Evolutionary conservation across 2,888 invertebrate species (phyloP), one percentile per base, ranked within the genome.

Genomic region (Eretmocerus hayati): DNA sequence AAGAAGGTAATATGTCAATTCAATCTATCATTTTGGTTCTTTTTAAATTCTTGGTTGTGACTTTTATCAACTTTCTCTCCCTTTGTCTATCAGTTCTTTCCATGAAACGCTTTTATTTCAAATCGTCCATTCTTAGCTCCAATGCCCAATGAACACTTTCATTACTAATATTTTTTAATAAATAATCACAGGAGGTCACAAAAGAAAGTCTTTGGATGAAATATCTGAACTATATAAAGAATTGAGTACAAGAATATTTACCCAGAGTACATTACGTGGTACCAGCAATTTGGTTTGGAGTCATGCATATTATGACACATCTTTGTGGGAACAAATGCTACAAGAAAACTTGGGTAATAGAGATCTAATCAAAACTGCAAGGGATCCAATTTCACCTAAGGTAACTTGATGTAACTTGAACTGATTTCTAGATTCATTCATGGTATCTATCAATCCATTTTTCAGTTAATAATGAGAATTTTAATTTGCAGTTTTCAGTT

Each of bases 271-370:
- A 9, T 66, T 84, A 41, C 71, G 77, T 72, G 89, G 90, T 13
- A 83, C 87, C 1, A 82, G 85, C 30, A 81, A 82, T 50, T 75
- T 91, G 42, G 81, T 91, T n/a, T 85, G 85, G 82, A 83, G 81
- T 49, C 90, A 92, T 66, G 84, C 90, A 0, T 92, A 90, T 73
- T 93, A 94, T 71, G 88, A 93, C 66, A 89, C 91, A 0, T 77
- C 78, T 1, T 75, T 84, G 13, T 93, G 90, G 89, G 89, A 91
- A 68, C 74, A 79, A 51, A 74, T 90, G 63, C 72, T 93, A 38
- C 80, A 81, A 66, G 78, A 80, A 48, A 76, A 82, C 58, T 72
- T 85, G 23, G 80, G 81, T 1, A 80, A 83, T 50, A 72, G 72
- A 53, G 75, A 77, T 32, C 72, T 88, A 21, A 80, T 84, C 32